Conservation (phyloP, 1,140 invertebrate genomes). For the Sesamia nonagrioides region DNA sequence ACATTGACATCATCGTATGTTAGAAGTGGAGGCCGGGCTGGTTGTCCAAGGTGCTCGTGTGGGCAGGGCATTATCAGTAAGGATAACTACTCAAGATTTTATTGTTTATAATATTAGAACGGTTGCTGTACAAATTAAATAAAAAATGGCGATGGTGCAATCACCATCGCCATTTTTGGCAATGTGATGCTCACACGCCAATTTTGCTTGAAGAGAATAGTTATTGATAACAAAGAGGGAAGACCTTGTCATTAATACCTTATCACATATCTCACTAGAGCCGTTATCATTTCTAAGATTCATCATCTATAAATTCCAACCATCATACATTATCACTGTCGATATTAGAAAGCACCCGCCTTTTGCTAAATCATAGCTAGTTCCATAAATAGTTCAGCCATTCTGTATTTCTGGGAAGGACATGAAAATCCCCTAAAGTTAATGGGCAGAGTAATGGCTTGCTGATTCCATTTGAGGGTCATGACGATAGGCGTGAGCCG, state of each 20-base stretch:
- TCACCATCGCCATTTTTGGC: no score
- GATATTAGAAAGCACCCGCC: background rate
- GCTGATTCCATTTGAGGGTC: conserved; percentile 58
- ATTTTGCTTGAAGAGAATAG: background rate
- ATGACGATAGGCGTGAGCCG: conserved; percentile 58
- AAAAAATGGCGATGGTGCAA: no score
- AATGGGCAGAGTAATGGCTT: conserved; percentile 39
- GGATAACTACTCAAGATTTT: no score
- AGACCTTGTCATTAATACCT: background rate
- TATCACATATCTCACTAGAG: background rate
- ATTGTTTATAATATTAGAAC: no score
- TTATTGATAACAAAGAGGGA: background rate
- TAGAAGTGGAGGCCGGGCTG: no score
- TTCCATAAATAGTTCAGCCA: conserved; percentile 17
- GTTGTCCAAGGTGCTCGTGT: no score
- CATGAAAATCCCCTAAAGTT: conserved; percentile 26
- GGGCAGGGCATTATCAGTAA: no score
- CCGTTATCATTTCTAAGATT: conserved; percentile 1
- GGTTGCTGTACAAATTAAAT: no score
- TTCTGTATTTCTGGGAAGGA: conserved; percentile 1
- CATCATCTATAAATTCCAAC: background rate
- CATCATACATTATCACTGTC: no score
- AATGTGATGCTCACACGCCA: background rate
- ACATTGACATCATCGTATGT: no score
- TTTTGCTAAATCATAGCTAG: conserved; percentile 4